A percentile compares a stretch with the other conserved stretches of the same genome.
Conservation (phyloP, 2,797 vertebrate species). For the Macroramphosus scolopax region DNA sequence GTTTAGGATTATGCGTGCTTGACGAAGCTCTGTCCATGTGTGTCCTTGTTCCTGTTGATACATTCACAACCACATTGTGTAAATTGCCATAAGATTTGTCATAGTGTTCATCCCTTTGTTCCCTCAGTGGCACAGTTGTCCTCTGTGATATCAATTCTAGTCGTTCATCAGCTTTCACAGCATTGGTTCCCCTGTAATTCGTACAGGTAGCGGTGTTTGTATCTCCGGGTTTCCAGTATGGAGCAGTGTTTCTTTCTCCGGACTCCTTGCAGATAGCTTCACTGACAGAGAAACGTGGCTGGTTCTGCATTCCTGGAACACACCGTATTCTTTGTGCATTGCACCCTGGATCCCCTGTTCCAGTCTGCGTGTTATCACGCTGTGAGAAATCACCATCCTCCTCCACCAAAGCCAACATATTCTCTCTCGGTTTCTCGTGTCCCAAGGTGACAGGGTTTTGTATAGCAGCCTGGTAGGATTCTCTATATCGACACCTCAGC, state of each 20-base stretch:
- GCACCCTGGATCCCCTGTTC: slow-evolving; percentile 29
- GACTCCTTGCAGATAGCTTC: slow-evolving; percentile 55
- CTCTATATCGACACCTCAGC: slow-evolving; percentile 74
- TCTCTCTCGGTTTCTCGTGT: slow-evolving; percentile 37
- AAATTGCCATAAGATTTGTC: slow-evolving; percentile 14
- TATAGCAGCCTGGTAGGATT: slow-evolving; percentile 79
- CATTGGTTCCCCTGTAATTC: slow-evolving; percentile 26
- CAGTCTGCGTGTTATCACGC: slow-evolving; percentile 53
- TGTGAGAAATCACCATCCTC: slow-evolving; percentile 58
- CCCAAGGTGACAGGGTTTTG: slow-evolving; percentile 74
- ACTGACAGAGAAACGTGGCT: slow-evolving; percentile 12
- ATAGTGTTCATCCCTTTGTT: slow-evolving; percentile 21
- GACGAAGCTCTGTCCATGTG: slow-evolving; percentile 3
- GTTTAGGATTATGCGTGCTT: slow-evolving; percentile 13
- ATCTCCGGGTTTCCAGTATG: slow-evolving; percentile 48
- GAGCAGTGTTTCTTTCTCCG: slow-evolving; percentile 47
- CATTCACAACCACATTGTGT: slow-evolving; percentile 22
- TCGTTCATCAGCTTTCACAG: slow-evolving; percentile 2
- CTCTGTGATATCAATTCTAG: slow-evolving; percentile 23
- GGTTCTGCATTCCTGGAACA: slow-evolving; percentile 31
- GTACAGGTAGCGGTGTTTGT: slow-evolving; percentile 18
- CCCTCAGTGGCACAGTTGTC: slow-evolving; percentile 29
- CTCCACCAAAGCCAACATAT: slow-evolving; percentile 67
- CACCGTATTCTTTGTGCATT: slow-evolving; percentile 20
- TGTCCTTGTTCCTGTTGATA: slow-evolving; percentile 1